Percentiles rank a stretch among this genome's conserved stretches.
Evolutionary conservation across 2,888 invertebrate genomes (phyloP).

Genomic region (Sinopyrophorus schimmeli): DNA sequence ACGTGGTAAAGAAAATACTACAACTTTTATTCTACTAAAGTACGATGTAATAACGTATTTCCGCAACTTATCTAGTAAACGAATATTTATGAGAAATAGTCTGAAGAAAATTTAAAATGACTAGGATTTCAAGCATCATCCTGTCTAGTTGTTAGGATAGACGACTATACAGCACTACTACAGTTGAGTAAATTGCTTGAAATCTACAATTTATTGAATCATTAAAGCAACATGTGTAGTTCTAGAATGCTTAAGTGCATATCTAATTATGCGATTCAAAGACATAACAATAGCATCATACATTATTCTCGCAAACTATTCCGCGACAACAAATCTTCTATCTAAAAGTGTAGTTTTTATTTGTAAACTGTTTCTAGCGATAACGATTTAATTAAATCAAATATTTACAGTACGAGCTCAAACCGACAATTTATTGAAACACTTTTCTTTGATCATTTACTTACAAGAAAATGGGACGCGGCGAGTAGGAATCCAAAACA

Average conservation of each 20-base stretch:
- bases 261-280: conserved; percentile 25
- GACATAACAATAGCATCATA: conserved; percentile 20
- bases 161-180: conserved; percentile 19
- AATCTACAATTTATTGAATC: conserved; percentile 29
- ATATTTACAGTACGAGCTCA: no score
- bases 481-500: no score
- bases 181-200: conserved; percentile 19
- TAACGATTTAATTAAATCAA: no score
- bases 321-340: no score
- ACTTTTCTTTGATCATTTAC: no score
- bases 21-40: no score
- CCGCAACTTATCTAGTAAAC: conserved; percentile 13
- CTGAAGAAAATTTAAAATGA: conserved; percentile 23
- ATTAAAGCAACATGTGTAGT: conserved; percentile 32
- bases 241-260: conserved; percentile 20
- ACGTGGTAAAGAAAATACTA: no score
- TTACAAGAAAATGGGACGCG: no score
- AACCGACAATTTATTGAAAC: no score
- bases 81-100: conserved; percentile 21
- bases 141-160: conserved; percentile 30
- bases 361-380: no score
- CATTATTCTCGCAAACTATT: conserved; percentile 16
- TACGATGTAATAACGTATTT: conserved; percentile 6
- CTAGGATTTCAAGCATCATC: conserved; percentile 17
- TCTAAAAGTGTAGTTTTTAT: no score